Conservation (phyloP, 2,113 vertebrate species). For the Triplophysa siluroides region DNA sequence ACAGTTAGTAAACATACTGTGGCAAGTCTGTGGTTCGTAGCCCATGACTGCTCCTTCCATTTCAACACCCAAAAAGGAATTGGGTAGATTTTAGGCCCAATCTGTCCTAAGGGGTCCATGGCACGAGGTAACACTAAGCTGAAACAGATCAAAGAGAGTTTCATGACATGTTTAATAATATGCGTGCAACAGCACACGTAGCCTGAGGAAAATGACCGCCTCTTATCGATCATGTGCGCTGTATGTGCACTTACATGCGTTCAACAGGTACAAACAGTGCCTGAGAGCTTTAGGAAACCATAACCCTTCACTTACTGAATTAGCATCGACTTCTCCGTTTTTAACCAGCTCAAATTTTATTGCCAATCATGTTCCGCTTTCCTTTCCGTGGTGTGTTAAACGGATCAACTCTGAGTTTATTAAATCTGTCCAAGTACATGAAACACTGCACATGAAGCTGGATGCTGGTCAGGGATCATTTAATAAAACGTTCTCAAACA, state of each 20-base stretch:
- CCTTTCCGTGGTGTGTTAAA: slow-evolving; percentile 38
- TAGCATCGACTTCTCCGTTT: slow-evolving; percentile 52
- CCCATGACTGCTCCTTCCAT: not conserved
- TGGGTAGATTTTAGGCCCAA: not conserved
- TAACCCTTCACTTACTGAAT: slow-evolving; percentile 41
- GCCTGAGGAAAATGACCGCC: slow-evolving; percentile 36
- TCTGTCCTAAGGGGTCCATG: not conserved
- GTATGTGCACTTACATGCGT: slow-evolving; percentile 16
- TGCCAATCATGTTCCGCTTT: slow-evolving; percentile 37
- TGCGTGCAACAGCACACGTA: slow-evolving; percentile 26
- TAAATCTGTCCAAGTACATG: slow-evolving; percentile 53
- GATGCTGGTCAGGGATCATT: slow-evolving; percentile 38
- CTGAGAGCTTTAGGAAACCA: slow-evolving; percentile 41
- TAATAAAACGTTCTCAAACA: slow-evolving; percentile 46
- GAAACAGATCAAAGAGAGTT: not conserved
- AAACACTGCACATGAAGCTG: slow-evolving; percentile 32
- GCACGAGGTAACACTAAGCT: not conserved
- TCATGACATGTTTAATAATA: not conserved
- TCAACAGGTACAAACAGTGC: slow-evolving; percentile 21
- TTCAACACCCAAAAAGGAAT: not conserved
- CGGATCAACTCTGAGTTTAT: slow-evolving; percentile 49
- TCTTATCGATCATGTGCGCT: slow-evolving; percentile 4
- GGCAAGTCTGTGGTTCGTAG: not conserved
- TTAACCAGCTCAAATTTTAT: slow-evolving; percentile 46
- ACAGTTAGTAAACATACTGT: too few relatives aligned